Conservation (phyloP, 1,140 invertebrate species). For the Pseudomyrmex flavicornis region DNA sequence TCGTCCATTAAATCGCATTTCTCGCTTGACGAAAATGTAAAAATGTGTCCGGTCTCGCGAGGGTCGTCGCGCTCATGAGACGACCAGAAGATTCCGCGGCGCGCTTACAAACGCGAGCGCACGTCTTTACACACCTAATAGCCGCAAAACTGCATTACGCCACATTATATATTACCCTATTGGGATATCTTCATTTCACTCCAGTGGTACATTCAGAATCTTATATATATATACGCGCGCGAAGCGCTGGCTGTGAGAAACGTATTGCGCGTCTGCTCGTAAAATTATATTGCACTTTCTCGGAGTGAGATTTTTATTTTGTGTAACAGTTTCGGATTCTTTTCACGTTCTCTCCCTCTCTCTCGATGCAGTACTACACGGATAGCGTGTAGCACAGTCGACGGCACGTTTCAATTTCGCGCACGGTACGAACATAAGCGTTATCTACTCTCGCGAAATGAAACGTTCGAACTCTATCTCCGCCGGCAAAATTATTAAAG, state of each 20-base stretch:
- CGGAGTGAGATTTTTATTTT: slow-evolving; percentile 32
- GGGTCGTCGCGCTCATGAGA: slow-evolving; percentile 5
- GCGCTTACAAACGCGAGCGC: neutral
- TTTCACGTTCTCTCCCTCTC: neutral
- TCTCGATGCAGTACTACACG: neutral
- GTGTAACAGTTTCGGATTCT: neutral
- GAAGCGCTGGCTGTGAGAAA: slow-evolving; percentile 1
- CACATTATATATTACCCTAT: slow-evolving; percentile 35
- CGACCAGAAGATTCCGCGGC: neutral
- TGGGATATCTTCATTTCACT: slow-evolving; percentile 43
- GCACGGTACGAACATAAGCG: neutral
- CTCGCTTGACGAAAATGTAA: slow-evolving; percentile 40
- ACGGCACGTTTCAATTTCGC: slow-evolving; percentile 8
- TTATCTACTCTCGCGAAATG: slow-evolving; percentile 22
- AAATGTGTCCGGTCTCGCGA: slow-evolving; percentile 15
- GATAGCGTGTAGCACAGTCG: neutral
- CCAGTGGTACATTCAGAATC: slow-evolving; percentile 29
- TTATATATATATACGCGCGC: neutral
- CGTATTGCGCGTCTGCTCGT: slow-evolving; percentile 14
- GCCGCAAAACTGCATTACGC: slow-evolving; percentile 36
- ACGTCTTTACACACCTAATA: slow-evolving; percentile 43
- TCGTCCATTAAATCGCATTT: slow-evolving; percentile 39
- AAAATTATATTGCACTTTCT: slow-evolving; percentile 21
- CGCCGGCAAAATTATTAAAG: slow-evolving; percentile 31
- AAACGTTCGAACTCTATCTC: slow-evolving; percentile 16